These are phyloP conservation scores for Cynopterus sphinx DNA, from an alignment of 2,797 vertebrate genomes.

Conservation along the genomic window DNA sequence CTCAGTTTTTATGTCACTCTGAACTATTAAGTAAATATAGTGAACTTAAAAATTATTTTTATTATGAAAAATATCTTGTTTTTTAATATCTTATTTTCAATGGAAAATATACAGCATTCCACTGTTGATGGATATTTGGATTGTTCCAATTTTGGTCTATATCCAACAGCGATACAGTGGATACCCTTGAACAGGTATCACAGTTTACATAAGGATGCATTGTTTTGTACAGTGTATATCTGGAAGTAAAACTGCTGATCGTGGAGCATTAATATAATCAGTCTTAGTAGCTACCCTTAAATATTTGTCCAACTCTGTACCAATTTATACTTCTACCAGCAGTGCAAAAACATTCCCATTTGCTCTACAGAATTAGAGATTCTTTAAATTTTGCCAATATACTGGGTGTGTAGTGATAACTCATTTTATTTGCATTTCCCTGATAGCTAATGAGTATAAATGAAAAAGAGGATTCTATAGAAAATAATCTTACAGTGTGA, in stretches of 20 bases:
- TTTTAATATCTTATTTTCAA: neutral
- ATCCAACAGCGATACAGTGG: neutral
- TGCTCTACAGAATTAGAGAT: neutral
- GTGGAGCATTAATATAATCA: neutral
- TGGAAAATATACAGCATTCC: neutral
- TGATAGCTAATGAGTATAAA: neutral
- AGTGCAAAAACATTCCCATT: neutral
- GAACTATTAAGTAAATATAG: neutral
- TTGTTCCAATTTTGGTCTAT: neutral
- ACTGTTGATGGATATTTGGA: neutral
- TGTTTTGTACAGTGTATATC: neutral
- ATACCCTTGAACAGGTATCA: neutral
- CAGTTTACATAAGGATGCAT: neutral
- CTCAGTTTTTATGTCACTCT: neutral
- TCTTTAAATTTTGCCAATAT: neutral
- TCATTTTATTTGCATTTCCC: neutral
- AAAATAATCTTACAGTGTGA: neutral
- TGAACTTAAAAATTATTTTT: neutral
- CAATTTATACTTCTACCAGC: neutral
- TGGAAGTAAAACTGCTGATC: neutral
- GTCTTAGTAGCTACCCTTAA: neutral
- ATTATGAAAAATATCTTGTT: neutral
- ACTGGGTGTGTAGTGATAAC: neutral
- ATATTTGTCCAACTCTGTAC: neutral
- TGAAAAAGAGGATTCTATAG: neutral